These are phyloP conservation scores for Dendroctonus valens DNA, from an alignment of 1,140 invertebrate genomes.

Conservation along the genomic window DNA sequence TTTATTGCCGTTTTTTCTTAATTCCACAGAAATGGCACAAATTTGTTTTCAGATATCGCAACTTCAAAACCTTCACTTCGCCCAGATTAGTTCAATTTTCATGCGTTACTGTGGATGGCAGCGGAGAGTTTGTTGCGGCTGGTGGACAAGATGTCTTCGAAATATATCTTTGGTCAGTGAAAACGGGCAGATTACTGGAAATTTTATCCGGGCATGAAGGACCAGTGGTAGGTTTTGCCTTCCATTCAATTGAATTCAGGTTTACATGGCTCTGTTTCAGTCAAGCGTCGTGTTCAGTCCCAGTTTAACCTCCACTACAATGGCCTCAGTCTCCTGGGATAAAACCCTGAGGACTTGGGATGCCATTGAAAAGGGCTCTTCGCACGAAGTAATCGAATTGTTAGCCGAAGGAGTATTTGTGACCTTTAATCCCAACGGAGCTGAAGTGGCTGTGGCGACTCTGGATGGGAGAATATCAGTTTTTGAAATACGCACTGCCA, in stretches of 20 bases:
- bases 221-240: constrained; percentile 68
- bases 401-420: constrained; percentile 81
- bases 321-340: constrained; percentile 93
- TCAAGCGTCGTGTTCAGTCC: constrained; percentile 74
- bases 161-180: constrained; percentile 93
- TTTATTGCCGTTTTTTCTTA: constrained; percentile 6
- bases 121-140: constrained; percentile 89
- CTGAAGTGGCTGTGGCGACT: constrained; percentile 88
- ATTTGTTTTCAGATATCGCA: constrained; percentile 73
- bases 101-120: constrained; percentile 85
- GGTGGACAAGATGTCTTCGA: constrained; percentile 93
- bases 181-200: constrained; percentile 87
- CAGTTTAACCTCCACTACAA: constrained; percentile 63
- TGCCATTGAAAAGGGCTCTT: constrained; percentile 74
- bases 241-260: background rate
- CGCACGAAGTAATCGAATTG: constrained; percentile 80
- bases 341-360: constrained; percentile 92
- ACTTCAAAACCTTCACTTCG: constrained; percentile 93
- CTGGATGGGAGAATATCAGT: constrained; percentile 86
- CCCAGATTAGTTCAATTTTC: constrained; percentile 88
- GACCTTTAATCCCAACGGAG: constrained; percentile 82
- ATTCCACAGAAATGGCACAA: background rate
- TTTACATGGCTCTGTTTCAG: constrained; percentile 29
- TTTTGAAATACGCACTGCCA: constrained; percentile 71
- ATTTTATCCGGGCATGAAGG: constrained; percentile 90